Evolutionary conservation across 2,888 invertebrate species (phyloP), one percentile per base, ranked within the genome.

Genomic region (Rapana venosa): DNA sequence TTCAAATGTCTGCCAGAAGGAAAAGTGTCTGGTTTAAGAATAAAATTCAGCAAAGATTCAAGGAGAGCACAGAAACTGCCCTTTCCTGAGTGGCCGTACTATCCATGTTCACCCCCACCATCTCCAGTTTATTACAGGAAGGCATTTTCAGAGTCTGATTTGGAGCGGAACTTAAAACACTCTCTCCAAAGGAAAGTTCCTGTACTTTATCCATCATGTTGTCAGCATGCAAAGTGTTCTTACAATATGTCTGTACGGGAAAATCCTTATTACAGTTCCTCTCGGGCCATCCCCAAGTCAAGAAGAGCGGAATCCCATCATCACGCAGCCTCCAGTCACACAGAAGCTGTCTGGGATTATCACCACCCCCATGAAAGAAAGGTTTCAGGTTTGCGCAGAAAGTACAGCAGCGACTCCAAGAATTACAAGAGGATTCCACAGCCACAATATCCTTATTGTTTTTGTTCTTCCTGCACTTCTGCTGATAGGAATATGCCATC

Each of bases 371-470:
- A 17, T 66, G 86, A 86, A 32, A 61, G 86, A 35, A 86, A 66
- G 26, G 86, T 86, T 5, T 86, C 86, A 32, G 86, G 86, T n/a
- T 11, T 86, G 20, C 66, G 61, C 32, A 61, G 86, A 86, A 86
- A 26, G 20, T 86, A 35, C 66, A 66, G 66, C 86, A 66, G 35
- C 35, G 61, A 86, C 20, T 35, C 61, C 30, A 86, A 66, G 66
- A 86, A 86, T 35, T 86, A 22, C 66, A 61, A 22, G 20, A 66
- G 8, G 13, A 2, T 26, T 58, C 66, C 30, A 2, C 1, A 66
- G 2, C 86, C 86, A 11, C 6, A 61, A 20, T 86, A 86, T n/a
- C 86, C 86, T 8, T 22, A 86, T 22, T 86, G 66, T 66, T 66
- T 66, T 13, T 61, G 86, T 58, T 35, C 8, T n/a, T 58, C 13